Conservation (phyloP, 2,888 invertebrate species). For the Meliscaeva auricollis region DNA sequence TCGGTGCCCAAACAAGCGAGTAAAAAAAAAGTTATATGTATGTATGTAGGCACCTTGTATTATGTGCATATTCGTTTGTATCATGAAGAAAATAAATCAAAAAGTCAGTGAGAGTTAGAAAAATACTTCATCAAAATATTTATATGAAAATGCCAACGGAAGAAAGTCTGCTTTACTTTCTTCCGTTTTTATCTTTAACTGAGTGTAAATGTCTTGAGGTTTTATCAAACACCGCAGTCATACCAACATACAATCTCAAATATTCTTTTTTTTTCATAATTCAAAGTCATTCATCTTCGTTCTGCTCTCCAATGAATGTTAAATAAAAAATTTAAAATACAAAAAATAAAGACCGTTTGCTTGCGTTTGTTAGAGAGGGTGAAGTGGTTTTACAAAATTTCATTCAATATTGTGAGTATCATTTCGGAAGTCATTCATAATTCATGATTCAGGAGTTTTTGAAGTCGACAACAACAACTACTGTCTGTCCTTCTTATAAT, state of each 20-base stretch:
- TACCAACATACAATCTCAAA: constrained; percentile 2
- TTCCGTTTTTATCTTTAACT: not conserved
- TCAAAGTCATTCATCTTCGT: constrained; percentile 36
- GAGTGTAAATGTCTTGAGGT: not conserved
- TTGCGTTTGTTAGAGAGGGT: not conserved
- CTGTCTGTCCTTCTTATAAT: constrained; percentile 2
- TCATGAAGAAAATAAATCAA: constrained; percentile 19
- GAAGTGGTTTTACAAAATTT: constrained; percentile 3
- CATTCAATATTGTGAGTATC: constrained; percentile 12
- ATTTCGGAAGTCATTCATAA: constrained; percentile 27
- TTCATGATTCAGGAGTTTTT: constrained; percentile 8
- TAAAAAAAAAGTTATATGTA: not conserved
- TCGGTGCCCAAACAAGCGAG: not conserved
- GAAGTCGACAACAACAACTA: not conserved
- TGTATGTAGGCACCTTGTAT: too few relatives aligned
- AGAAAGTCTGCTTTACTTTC: not conserved
- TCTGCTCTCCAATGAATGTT: constrained; percentile 7
- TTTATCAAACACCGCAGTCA: constrained; percentile 15
- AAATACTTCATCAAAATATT: not conserved
- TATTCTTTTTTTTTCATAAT: constrained; percentile 2
- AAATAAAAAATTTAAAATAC: constrained; percentile 1
- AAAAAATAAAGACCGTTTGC: not conserved
- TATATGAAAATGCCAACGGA: not conserved
- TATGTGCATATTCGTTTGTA: too few relatives aligned
- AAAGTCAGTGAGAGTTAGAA: constrained; percentile 5